Conservation (phyloP, 2,113 vertebrate genomes). For the Stegastes partitus region DNA sequence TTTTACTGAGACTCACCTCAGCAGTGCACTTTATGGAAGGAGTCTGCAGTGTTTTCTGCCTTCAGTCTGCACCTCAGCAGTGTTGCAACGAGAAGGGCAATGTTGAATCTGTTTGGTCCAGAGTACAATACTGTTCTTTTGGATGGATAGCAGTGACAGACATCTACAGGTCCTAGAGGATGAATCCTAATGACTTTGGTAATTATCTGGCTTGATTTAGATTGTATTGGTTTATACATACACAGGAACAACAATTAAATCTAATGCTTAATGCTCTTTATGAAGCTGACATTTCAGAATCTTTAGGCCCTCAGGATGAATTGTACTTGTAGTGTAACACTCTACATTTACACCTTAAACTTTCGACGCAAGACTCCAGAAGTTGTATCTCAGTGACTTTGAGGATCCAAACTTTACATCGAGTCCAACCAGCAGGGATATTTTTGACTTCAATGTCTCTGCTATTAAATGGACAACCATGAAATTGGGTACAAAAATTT, state of each 20-base stretch:
- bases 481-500: no score
- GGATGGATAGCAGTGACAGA: not conserved
- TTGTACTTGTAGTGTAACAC: not conserved
- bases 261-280: not conserved
- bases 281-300: not conserved
- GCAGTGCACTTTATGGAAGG: slow-evolving; percentile 19
- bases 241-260: no score
- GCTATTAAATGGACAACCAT: no score
- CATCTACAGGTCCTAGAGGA: not conserved
- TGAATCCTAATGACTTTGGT: not conserved
- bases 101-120: not conserved
- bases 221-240: no score
- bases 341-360: not conserved
- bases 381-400: not conserved
- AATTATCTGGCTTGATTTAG: not conserved
- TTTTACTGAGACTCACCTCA: slow-evolving; percentile 46
- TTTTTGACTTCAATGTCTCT: no score
- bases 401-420: not conserved
- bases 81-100: not conserved
- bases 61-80: slow-evolving; percentile 3
- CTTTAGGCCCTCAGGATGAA: not conserved
- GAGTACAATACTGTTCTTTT: not conserved
- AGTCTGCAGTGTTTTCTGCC: slow-evolving; percentile 12
- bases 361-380: not conserved
- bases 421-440: no score